Evolutionary conservation across 2,113 vertebrate genomes (phyloP).

Genomic region (Antechinus flavipes): DNA sequence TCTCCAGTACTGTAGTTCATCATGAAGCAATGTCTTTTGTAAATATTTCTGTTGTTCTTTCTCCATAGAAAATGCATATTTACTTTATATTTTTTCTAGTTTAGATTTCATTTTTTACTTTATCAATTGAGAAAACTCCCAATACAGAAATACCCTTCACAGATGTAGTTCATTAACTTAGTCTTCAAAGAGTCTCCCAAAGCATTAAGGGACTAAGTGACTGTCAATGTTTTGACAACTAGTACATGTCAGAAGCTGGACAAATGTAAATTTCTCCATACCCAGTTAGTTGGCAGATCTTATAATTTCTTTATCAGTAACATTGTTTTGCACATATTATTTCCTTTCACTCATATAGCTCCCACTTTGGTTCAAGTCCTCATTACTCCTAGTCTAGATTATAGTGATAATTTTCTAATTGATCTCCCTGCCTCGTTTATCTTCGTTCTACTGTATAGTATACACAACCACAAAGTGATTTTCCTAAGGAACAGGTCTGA

Average conservation of each 20-base stretch:
- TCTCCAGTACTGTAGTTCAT: background rate
- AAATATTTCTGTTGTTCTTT: background rate
- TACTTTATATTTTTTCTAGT: background rate
- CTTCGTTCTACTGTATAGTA: background rate
- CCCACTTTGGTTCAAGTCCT: background rate
- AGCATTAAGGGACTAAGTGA: background rate
- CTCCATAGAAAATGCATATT: background rate
- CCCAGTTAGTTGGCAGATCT: background rate
- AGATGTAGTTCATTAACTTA: background rate
- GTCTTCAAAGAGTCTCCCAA: background rate
- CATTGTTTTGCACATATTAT: background rate
- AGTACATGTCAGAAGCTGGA: background rate
- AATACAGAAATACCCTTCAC: background rate
- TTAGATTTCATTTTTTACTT: background rate
- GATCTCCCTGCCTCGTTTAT: background rate
- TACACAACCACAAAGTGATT: background rate
- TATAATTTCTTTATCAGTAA: background rate
- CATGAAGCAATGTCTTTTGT: background rate
- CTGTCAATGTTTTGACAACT: background rate
- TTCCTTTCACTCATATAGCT: background rate
- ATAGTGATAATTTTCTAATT: background rate
- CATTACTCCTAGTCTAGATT: background rate
- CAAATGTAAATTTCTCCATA: background rate
- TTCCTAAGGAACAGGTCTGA: background rate
- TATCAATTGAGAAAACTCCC: background rate